Conservation (phyloP, 2,113 vertebrate species). For the Atlantisia rogersi region DNA sequence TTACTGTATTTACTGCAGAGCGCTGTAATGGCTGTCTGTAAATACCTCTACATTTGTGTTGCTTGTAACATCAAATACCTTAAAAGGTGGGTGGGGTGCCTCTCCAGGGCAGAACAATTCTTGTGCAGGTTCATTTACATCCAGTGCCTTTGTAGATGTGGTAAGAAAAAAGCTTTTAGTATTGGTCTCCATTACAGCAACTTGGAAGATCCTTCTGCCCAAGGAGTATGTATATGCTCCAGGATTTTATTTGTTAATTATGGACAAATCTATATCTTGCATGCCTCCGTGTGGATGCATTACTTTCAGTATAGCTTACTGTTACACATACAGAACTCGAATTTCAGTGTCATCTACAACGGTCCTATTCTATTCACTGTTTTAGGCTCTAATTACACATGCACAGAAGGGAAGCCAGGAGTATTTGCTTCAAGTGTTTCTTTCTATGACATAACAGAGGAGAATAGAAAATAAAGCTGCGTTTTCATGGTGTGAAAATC, state of each 20-base stretch:
- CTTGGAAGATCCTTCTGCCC: not conserved
- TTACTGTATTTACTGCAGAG: not conserved
- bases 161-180: not conserved
- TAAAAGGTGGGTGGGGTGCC: not conserved
- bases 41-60: not conserved
- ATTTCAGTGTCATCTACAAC: not conserved
- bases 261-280: not conserved
- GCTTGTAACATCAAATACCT: not conserved
- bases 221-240: not conserved
- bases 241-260: not conserved
- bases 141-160: not conserved
- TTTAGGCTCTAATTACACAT: not conserved
- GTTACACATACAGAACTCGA: not conserved
- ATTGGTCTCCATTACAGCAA: not conserved
- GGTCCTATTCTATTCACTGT: not conserved
- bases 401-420: not conserved
- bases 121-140: not conserved
- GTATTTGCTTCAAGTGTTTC: not conserved
- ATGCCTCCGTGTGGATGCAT: not conserved
- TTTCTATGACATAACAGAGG: not conserved
- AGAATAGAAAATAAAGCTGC: not conserved
- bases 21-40: not conserved
- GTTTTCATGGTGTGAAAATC: not conserved
- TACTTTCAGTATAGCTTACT: not conserved
- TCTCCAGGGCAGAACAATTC: not conserved